phyloP scores from a whole-genome alignment of 2,113 vertebrate genomes.

The Elephantulus edwardii region DNA sequence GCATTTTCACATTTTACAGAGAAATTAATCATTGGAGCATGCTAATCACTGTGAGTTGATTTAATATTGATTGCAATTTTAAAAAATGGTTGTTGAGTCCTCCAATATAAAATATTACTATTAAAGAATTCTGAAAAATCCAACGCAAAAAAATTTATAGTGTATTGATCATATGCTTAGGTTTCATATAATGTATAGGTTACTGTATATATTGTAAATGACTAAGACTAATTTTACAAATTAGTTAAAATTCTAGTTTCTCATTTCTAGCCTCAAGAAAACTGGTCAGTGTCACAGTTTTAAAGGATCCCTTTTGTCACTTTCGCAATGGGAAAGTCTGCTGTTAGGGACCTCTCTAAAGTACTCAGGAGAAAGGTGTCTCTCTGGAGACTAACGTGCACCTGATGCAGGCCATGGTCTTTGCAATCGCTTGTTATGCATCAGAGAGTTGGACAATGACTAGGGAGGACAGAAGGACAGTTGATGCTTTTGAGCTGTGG shows the following conservation, averaged over 20 bases:
- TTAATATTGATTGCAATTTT: not conserved
- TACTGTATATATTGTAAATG: not conserved
- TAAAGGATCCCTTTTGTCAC: not conserved
- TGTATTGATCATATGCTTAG: not conserved
- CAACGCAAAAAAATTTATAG: not conserved
- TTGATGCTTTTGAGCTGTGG: too few species aligned
- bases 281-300: not conserved
- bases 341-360: too few species aligned
- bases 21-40: not conserved
- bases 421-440: too few species aligned
- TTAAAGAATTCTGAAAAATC: not conserved
- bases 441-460: too few species aligned
- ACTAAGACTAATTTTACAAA: not conserved
- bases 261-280: not conserved
- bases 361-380: too few species aligned
- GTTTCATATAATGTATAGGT: not conserved
- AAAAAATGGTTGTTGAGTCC: not conserved
- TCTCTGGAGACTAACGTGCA: too few species aligned
- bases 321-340: not conserved
- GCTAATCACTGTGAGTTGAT: not conserved
- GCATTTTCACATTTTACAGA: not conserved
- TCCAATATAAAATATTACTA: not conserved
- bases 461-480: too few species aligned
- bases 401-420: too few species aligned
- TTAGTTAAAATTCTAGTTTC: not conserved